Evolutionary conservation across 1,140 invertebrate species (phyloP).

Genomic region (Melanaphis sacchari): DNA sequence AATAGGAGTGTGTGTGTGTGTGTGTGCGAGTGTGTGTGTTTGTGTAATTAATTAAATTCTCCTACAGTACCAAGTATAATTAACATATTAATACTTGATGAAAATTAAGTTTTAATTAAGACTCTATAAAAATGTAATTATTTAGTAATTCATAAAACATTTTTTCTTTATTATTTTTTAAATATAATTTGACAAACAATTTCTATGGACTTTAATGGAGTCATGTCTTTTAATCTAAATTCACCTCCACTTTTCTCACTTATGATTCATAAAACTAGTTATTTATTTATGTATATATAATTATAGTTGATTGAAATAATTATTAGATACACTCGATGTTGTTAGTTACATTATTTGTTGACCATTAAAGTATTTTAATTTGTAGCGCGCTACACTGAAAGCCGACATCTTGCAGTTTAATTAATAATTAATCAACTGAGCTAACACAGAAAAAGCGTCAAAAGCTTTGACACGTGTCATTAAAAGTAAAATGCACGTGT

Average conservation of each 20-base stretch:
- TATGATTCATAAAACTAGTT: not conserved
- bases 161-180: no score
- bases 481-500: not conserved
- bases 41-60: no score
- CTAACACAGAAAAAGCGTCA: not conserved
- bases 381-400: not conserved
- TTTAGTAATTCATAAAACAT: not conserved
- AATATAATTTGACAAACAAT: no score
- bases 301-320: not conserved
- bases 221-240: not conserved
- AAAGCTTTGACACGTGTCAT: not conserved
- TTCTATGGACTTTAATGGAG: no score
- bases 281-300: not conserved
- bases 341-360: not conserved
- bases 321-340: not conserved
- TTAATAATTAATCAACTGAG: not conserved
- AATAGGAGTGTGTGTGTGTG: no score
- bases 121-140: no score
- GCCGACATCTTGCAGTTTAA: not conserved
- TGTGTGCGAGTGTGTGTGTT: no score
- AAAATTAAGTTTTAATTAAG: no score
- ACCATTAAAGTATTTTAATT: conserved; percentile 1
- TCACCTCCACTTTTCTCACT: not conserved
- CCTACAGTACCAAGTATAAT: no score
- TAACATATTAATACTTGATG: no score